These are phyloP conservation scores for Lamproptera curius DNA, from an alignment of 2,888 invertebrate species.

Conservation along the genomic window DNA sequence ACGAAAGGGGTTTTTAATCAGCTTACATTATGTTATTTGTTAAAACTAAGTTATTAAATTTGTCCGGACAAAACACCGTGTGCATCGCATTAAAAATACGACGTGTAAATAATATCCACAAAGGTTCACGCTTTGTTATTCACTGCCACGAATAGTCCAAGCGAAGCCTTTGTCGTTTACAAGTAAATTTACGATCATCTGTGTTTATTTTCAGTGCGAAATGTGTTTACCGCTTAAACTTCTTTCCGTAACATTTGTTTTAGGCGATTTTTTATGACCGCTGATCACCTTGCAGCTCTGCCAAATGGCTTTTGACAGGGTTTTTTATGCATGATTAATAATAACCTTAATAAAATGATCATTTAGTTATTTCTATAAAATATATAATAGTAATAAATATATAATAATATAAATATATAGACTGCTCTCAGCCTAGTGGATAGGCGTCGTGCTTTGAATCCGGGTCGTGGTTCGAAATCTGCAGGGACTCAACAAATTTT, in stretches of 20 bases:
- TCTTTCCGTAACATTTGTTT: not conserved
- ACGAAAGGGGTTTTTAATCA: too few relatives aligned
- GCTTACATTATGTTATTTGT: too few relatives aligned
- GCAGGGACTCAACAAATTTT: too few relatives aligned
- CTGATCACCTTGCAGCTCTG: too few relatives aligned
- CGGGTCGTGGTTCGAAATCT: too few relatives aligned
- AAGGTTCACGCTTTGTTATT: constrained; percentile 19
- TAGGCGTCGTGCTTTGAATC: too few relatives aligned
- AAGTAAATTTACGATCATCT: constrained; percentile 16
- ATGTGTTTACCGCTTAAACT: not conserved
- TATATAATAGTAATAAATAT: too few relatives aligned
- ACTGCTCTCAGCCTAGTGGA: too few relatives aligned
- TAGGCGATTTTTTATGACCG: not conserved
- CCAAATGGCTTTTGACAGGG: not conserved
- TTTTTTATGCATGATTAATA: not conserved
- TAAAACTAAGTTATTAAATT: not conserved
- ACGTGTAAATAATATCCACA: constrained; percentile 19
- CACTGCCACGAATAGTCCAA: constrained; percentile 15
- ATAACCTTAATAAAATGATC: too few relatives aligned
- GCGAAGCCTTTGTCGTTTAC: constrained; percentile 18
- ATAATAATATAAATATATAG: too few relatives aligned
- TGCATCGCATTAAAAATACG: constrained; percentile 12
- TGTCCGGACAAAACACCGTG: not conserved
- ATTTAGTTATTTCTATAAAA: too few relatives aligned
- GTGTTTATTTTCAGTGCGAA: constrained; percentile 6